Base-by-base conservation (phyloP, 2,888 invertebrate species). In the Campoplex nolae region DNA sequence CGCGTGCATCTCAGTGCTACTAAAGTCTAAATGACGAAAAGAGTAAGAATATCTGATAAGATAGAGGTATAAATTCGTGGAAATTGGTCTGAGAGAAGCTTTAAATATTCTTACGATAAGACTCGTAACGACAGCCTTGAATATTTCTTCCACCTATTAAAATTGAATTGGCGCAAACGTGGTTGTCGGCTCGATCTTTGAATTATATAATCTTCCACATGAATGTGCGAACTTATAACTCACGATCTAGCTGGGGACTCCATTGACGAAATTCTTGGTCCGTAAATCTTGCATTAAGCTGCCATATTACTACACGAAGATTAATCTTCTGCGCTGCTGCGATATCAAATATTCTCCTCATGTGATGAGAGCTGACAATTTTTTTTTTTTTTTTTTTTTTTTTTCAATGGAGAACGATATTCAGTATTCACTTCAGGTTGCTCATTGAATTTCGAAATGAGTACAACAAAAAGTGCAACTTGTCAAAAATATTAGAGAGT, bases 141-240 rank as follows among this genome's bases (percentile, higher is more conserved):
- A 85, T 58, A 68, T 62, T 42, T 78, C 67, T 78, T 85, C 71
- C 62, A 85, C 62, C 65, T 82, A 85, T 74, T 78, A 70, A 74
- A 82, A 82, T 78, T 56, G 48, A 81, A 48, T 74, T 74, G 51
- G 45, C 67, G 42, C 67, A 54, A 58, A 13, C 16, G 32, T 54
- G 42, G n/a, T 23, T 45, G n/a, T 28, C 18, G 35, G 28, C 32
- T 16, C 51, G 23, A 76, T 65, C 65, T 65, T 65, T 23, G 7
- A 65, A 42, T 75, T 16, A 16, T 62, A 32, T 62, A 62, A 62
- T 16, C 32, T 62, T 62, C 32, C 62, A 62, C 13, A 7, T 32
- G 62, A 32, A 32, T 62, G 32, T 62, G 62, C 62, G 32, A 32
- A 32, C 13, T 62, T 62, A 62, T 62, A 62, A 62, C 62, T 62